Evolutionary conservation across 92 coral and sea anemone species (phyloP).

Genomic region (Zoanthus sociatus): DNA sequence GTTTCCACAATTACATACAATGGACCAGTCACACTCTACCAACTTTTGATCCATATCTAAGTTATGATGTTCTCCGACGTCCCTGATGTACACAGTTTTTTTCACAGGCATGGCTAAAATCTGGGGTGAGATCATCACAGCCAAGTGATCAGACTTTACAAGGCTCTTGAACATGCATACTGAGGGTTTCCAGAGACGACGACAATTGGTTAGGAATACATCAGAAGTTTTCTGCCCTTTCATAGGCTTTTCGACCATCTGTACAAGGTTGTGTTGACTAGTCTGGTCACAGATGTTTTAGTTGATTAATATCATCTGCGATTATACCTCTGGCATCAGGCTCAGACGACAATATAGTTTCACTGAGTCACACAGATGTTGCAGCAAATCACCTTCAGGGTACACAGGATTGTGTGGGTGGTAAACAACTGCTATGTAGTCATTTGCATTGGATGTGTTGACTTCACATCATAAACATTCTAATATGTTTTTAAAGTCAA

Average conservation of each 20-base stretch:
- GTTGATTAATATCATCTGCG: slow-evolving; percentile 70
- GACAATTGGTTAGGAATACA: no score
- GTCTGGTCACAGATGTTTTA: slow-evolving; percentile 24
- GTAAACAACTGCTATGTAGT: slow-evolving; percentile 52
- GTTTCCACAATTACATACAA: background rate
- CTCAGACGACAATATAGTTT: slow-evolving; percentile 14
- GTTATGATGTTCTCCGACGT: slow-evolving; percentile 64
- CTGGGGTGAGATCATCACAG: slow-evolving; percentile 21
- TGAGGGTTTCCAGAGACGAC: no score
- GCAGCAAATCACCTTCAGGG: slow-evolving; percentile 42
- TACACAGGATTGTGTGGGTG: slow-evolving; percentile 71
- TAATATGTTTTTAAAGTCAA: background rate
- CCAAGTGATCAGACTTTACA: slow-evolving; percentile 47
- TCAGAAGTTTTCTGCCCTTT: no score
- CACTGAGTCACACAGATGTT: slow-evolving; percentile 26
- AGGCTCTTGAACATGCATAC: slow-evolving; percentile 24
- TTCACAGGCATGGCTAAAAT: slow-evolving; percentile 14
- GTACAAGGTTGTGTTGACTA: background rate
- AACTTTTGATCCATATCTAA: slow-evolving; percentile 59
- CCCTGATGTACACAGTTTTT: slow-evolving; percentile 59
- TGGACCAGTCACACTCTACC: slow-evolving; percentile 8
- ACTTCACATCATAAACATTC: slow-evolving; percentile 43
- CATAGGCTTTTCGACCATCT: no score
- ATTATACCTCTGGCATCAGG: slow-evolving; percentile 64
- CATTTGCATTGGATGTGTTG: slow-evolving; percentile 39